Base-by-base conservation (phyloP, 2,113 vertebrate species). In the Todiramphus chloris region DNA sequence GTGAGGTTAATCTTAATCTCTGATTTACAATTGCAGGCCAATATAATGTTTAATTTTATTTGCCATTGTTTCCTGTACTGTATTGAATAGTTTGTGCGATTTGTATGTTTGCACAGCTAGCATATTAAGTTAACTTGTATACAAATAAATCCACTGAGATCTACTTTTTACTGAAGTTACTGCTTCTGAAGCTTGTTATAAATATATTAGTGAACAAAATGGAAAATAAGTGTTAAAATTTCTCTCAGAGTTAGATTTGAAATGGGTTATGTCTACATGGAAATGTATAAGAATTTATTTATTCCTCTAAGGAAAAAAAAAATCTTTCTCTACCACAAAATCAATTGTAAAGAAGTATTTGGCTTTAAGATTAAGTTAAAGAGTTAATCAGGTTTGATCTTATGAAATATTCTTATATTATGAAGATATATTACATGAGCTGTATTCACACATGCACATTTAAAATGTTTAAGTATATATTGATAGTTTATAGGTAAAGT, bases 221-320 rank as follows among this genome's bases (percentile, higher is more conserved):
- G 10, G 4, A 56, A 53, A 59, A 60, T 7, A 56, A 31, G 3
- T 21, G 2, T 39, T 33, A 44, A 75, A 35, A 44, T 39, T 60
- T 79, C 33, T 53, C 20, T 83, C 31, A 31, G 31, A 56, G 11
- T 33, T 73, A 66, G 11, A 69, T 64, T 55, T 91, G 13, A 80
- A 76, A 5, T 48, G 16, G 2, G 0, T 62, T 75, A 37, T 60
- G 0, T 69, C 33, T 41, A 2, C 62, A 39, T 1, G 1, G 16
- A 92, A 89, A 77, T 21, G 3, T 17, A 64, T 50, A 73, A 70
- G 10, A 75, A 74, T 5, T 28, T 68, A 46, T 51, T 5, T 46
- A 48, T 16, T 2, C 9, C 11, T 84, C 25, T 75, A 58, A 74
- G 46, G 28, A 43, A 48, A 67, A 53, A 55, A 53, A 55, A 62